Evolutionary conservation across 2,113 vertebrate species (phyloP).

Genomic region (Myocastor coypus): DNA sequence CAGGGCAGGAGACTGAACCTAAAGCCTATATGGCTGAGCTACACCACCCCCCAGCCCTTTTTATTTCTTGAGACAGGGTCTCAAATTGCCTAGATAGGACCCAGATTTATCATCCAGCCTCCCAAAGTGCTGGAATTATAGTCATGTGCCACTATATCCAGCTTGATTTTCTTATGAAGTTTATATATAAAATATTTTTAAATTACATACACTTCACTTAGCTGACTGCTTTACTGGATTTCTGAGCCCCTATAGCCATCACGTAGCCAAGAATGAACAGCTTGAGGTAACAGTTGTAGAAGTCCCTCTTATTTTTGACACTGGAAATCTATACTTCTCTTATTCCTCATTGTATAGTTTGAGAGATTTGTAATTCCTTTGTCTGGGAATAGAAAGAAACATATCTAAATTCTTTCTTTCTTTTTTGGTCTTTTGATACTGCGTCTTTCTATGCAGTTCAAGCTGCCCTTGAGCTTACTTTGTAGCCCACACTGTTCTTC

Average conservation of each 20-base stretch:
- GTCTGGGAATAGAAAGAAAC: background rate
- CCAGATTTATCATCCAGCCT: background rate
- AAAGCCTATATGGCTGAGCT: background rate
- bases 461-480: too few species aligned
- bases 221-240: background rate
- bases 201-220: background rate
- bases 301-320: background rate
- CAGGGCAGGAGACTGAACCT: background rate
- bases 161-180: constrained; percentile 34
- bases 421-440: background rate
- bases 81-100: background rate
- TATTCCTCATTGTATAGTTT: background rate
- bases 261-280: background rate
- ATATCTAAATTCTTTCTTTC: background rate
- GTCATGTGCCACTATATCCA: background rate
- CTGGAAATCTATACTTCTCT: background rate
- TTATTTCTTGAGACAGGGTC: background rate
- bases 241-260: background rate
- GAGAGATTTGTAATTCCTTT: background rate
- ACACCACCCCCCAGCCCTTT: background rate
- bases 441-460: too few species aligned
- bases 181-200: background rate
- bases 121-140: background rate
- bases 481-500: too few species aligned
- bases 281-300: background rate